Evolutionary conservation across 2,888 invertebrate species (phyloP).

Genomic region (Portevinia maculata): DNA sequence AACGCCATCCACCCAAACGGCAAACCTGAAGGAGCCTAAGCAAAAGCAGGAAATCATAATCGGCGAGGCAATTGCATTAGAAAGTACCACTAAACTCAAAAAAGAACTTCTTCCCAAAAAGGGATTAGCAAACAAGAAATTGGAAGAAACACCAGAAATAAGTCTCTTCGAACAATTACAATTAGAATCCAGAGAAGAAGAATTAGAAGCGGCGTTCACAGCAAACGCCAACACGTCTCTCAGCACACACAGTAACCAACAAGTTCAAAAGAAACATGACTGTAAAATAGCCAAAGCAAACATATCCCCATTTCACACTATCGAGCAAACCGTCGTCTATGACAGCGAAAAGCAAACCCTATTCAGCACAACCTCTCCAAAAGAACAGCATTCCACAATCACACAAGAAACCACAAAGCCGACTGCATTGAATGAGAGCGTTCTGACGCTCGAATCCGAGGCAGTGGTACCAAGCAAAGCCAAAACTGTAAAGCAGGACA

Average conservation of each 20-base stretch:
- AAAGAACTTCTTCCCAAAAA: slow-evolving; percentile 14
- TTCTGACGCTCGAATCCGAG: slow-evolving; percentile 54
- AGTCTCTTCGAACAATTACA: slow-evolving; percentile 73
- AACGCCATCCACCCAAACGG: slow-evolving; percentile 50
- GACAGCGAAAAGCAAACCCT: slow-evolving; percentile 67
- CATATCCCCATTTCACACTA: slow-evolving; percentile 56
- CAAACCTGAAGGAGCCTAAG: slow-evolving; percentile 24
- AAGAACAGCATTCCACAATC: slow-evolving; percentile 50
- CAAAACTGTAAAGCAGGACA: slow-evolving; percentile 20
- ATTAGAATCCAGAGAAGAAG: slow-evolving; percentile 72
- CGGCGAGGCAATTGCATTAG: slow-evolving; percentile 76
- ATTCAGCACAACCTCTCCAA: slow-evolving; percentile 49
- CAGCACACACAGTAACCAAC: slow-evolving; percentile 77
- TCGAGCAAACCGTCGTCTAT: slow-evolving; percentile 57
- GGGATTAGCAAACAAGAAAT: slow-evolving; percentile 49
- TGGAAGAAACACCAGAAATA: slow-evolving; percentile 72
- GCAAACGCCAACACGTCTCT: slow-evolving; percentile 72
- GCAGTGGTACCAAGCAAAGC: slow-evolving; percentile 33
- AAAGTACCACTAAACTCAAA: slow-evolving; percentile 74
- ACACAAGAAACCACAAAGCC: slow-evolving; percentile 59
- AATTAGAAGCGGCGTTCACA: slow-evolving; percentile 36
- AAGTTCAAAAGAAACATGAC: slow-evolving; percentile 57
- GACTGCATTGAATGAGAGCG: slow-evolving; percentile 60
- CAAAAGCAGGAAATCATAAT: slow-evolving; percentile 74
- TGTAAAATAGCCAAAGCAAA: slow-evolving; percentile 54